These are phyloP conservation scores for Diabrotica balteata DNA, from an alignment of 2,888 invertebrate genomes.

Conservation along the genomic window DNA sequence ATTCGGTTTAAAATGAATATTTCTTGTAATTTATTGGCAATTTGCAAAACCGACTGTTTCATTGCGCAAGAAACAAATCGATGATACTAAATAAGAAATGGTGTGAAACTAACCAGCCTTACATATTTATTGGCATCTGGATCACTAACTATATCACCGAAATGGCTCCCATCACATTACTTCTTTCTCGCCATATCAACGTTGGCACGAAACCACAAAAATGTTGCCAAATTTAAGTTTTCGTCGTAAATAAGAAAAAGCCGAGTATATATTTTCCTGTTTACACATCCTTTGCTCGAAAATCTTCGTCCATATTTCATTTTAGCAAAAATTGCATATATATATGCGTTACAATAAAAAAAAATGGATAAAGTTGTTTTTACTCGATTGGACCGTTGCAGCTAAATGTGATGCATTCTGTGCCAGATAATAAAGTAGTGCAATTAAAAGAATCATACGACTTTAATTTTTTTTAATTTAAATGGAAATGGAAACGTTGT, in stretches of 20 bases:
- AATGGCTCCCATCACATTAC: constrained; percentile 27
- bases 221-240: constrained; percentile 36
- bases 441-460: too few relatives aligned
- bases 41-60: too few relatives aligned
- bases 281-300: constrained; percentile 20
- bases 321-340: constrained; percentile 15
- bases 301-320: constrained; percentile 17
- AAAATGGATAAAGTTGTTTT: not conserved
- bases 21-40: too few relatives aligned
- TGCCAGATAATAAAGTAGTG: too few relatives aligned
- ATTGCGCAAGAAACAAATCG: too few relatives aligned
- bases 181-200: constrained; percentile 28
- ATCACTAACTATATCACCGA: constrained; percentile 25
- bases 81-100: not conserved
- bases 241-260: constrained; percentile 35
- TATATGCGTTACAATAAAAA: not conserved
- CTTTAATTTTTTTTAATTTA: too few relatives aligned
- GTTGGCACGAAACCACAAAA: constrained; percentile 34
- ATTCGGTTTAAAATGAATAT: too few relatives aligned
- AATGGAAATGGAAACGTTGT: too few relatives aligned
- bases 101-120: constrained; percentile 17
- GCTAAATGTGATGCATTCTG: too few relatives aligned
- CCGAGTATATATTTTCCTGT: constrained; percentile 30
- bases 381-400: too few relatives aligned
- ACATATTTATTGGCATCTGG: constrained; percentile 27